These are phyloP conservation scores for Ichneumoninae sp. DNA, from an alignment of 2,888 invertebrate species.

Conservation along the genomic window DNA sequence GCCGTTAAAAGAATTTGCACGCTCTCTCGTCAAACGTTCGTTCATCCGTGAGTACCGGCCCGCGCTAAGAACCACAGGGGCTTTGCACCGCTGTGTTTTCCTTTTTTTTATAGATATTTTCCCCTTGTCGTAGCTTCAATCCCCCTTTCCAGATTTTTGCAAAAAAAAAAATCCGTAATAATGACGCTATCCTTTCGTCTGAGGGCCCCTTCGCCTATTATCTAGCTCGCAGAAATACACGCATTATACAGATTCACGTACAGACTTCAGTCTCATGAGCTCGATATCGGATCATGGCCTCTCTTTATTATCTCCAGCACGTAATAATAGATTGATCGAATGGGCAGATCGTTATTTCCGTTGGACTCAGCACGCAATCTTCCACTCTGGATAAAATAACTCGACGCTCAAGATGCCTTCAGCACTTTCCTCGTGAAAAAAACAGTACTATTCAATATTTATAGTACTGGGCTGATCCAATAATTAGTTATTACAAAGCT, in stretches of 20 bases:
- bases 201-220: slow-evolving; percentile 36
- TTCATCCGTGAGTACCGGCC: slow-evolving; percentile 77
- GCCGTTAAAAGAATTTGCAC: slow-evolving; percentile 83
- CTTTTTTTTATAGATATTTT: slow-evolving; percentile 49
- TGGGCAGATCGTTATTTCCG: slow-evolving; percentile 60
- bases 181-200: slow-evolving; percentile 54
- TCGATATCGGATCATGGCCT: slow-evolving; percentile 65
- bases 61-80: slow-evolving; percentile 55
- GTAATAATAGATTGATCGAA: slow-evolving; percentile 53
- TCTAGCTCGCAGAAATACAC: slow-evolving; percentile 22
- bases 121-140: slow-evolving; percentile 27
- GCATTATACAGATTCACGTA: slow-evolving; percentile 1
- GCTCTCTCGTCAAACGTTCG: slow-evolving; percentile 82
- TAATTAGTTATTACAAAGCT: background rate
- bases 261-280: slow-evolving; percentile 40
- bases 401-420: slow-evolving; percentile 13
- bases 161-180: slow-evolving; percentile 60
- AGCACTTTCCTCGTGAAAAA: slow-evolving; percentile 11
- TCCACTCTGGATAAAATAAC: slow-evolving; percentile 20
- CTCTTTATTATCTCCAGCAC: slow-evolving; percentile 59
- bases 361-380: slow-evolving; percentile 73
- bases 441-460: background rate
- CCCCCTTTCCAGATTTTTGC: slow-evolving; percentile 58
- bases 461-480: too few relatives aligned
- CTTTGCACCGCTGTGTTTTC: slow-evolving; percentile 65